phyloP scores from a whole-genome alignment of 2,888 invertebrate genomes.

The Temnothorax ravouxi region DNA sequence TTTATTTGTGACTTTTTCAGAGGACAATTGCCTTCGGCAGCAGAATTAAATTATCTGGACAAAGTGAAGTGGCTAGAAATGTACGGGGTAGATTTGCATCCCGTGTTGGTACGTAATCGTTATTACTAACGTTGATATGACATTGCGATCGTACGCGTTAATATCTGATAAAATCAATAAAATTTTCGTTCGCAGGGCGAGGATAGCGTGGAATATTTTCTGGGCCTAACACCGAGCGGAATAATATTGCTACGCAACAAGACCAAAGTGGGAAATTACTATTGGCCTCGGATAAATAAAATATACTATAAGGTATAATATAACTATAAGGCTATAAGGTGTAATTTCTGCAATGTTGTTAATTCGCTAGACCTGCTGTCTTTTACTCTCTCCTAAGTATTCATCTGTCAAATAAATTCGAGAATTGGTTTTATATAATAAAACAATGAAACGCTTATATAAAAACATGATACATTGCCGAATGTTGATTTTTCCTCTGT shows the following conservation, averaged over 20 bases:
- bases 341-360: conserved; percentile 44
- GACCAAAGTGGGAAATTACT: conserved; percentile 98
- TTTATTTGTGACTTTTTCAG: conserved; percentile 87
- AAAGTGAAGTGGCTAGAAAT: conserved; percentile 99
- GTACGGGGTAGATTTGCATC: conserved; percentile 99
- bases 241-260: conserved; percentile 97
- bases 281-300: conserved; percentile 99
- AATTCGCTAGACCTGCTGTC: not conserved
- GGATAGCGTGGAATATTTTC: conserved; percentile 98
- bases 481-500: not conserved
- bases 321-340: conserved; percentile 95
- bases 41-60: conserved; percentile 97
- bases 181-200: conserved; percentile 91
- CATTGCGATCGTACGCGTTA: conserved; percentile 23
- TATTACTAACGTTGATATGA: conserved; percentile 1
- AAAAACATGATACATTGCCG: conserved; percentile 1
- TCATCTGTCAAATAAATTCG: not conserved
- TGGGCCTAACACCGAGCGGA: conserved; percentile 98
- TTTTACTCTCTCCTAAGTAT: not conserved
- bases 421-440: not conserved
- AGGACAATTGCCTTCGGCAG: conserved; percentile 96
- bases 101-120: conserved; percentile 93
- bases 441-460: not conserved
- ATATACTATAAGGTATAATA: conserved; percentile 93
- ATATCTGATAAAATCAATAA: conserved; percentile 37